Conservation (phyloP, 2,888 invertebrate genomes). For the Leucophora obtusa region DNA sequence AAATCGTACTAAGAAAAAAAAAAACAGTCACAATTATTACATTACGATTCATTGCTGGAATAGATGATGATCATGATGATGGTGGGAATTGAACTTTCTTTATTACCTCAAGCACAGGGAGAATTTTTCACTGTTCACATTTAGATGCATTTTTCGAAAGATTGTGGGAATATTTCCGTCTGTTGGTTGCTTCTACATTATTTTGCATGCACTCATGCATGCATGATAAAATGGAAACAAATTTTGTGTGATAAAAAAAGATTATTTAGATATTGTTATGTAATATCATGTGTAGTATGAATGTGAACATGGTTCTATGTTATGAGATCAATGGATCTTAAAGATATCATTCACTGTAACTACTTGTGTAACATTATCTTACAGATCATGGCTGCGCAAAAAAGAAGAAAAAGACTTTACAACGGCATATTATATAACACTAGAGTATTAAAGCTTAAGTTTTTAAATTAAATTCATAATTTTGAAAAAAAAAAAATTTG, state of each 20-base stretch:
- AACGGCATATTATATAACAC: conserved; percentile 27
- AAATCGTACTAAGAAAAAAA: conserved; percentile 19
- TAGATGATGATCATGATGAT: neutral
- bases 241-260: conserved; percentile 15
- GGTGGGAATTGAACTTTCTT: conserved; percentile 64
- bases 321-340: conserved; percentile 48
- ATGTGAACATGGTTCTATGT: neutral
- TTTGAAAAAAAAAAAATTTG: too few relatives aligned
- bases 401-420: neutral
- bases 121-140: conserved; percentile 30
- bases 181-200: neutral
- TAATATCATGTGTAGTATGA: conserved; percentile 25
- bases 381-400: conserved; percentile 40
- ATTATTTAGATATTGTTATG: conserved; percentile 36
- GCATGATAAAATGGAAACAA: conserved; percentile 40
- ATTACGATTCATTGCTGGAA: neutral
- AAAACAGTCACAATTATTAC: neutral
- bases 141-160: conserved; percentile 34
- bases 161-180: conserved; percentile 58
- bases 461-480: neutral
- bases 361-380: conserved; percentile 17
- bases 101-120: conserved; percentile 41
- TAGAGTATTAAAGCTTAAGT: conserved; percentile 19
- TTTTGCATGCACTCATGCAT: conserved; percentile 57
- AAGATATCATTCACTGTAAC: conserved; percentile 39